These are phyloP conservation scores for Tuberolachnus salignus DNA, from an alignment of 2,888 invertebrate species.

Conservation along the genomic window DNA sequence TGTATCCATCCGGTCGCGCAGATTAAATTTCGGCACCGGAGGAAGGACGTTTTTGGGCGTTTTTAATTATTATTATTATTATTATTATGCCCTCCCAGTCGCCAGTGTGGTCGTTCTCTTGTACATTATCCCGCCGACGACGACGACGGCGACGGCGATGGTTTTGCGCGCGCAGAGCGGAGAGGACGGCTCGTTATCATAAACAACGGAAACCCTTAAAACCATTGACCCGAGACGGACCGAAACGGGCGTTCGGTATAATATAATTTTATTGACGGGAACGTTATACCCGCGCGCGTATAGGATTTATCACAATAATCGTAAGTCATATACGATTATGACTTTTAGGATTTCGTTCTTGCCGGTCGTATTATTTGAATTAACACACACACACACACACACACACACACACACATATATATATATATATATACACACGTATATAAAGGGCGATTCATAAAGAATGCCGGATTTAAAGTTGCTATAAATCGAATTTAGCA, in stretches of 20 bases:
- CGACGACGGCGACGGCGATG: background rate
- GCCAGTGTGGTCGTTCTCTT: constrained; percentile 20
- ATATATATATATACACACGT: too few relatives aligned
- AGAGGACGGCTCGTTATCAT: constrained; percentile 34
- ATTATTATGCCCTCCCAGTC: constrained; percentile 29
- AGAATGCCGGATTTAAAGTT: too few relatives aligned
- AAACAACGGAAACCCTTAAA: constrained; percentile 54
- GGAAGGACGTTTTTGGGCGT: constrained; percentile 24
- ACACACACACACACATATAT: background rate
- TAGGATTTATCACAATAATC: constrained; percentile 25
- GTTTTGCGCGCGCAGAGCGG: too few relatives aligned
- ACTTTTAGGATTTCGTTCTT: background rate
- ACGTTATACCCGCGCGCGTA: background rate
- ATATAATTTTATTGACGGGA: constrained; percentile 38
- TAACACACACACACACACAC: background rate
- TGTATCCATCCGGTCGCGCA: constrained; percentile 50
- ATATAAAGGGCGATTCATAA: too few relatives aligned
- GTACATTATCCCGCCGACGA: constrained; percentile 27
- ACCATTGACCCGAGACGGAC: constrained; percentile 49
- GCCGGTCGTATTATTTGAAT: constrained; percentile 2
- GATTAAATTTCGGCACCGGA: constrained; percentile 52
- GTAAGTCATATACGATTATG: constrained; percentile 29
- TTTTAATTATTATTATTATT: too few relatives aligned
- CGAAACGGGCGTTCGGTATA: constrained; percentile 38
- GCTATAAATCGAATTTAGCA: too few relatives aligned